Percentiles rank a stretch among this genome's conserved stretches.
These are phyloP conservation scores for Catharus bicknelli DNA, from an alignment of 2,113 vertebrate species.

Conservation along the genomic window DNA sequence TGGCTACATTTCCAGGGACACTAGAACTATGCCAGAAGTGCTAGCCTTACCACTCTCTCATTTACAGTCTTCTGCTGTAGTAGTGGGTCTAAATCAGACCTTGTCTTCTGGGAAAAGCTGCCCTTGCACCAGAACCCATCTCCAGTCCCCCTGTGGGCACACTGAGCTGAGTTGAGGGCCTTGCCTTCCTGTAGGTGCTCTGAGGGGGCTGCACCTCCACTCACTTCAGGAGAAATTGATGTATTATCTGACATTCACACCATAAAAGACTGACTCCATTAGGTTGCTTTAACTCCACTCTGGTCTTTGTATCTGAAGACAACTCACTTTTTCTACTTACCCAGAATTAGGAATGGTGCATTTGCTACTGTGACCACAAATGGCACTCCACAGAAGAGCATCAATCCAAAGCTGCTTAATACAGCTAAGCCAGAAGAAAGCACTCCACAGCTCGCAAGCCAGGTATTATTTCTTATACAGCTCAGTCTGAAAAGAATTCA, in stretches of 20 bases:
- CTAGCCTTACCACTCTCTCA: neutral
- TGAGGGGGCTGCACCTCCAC: neutral
- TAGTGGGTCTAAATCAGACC: neutral
- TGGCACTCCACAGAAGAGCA: conserved; percentile 77
- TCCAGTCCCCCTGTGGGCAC: neutral
- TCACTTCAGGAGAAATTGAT: neutral
- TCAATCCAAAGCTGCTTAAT: conserved; percentile 80
- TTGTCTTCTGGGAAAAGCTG: neutral
- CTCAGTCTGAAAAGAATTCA: conserved; percentile 72
- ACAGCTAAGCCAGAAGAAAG: conserved; percentile 78
- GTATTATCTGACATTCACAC: neutral
- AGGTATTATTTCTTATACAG: conserved; percentile 53
- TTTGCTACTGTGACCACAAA: conserved; percentile 83
- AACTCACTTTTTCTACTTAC: conserved; percentile 66
- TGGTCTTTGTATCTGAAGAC: neutral
- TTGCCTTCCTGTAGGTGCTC: rapidly evolving
- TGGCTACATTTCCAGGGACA: neutral
- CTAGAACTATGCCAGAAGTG: neutral
- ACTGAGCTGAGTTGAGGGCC: neutral
- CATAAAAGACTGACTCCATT: neutral
- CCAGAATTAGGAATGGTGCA: conserved; percentile 86
- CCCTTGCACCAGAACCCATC: neutral
- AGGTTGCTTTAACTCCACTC: neutral
- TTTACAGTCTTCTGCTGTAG: neutral
- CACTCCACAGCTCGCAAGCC: conserved; percentile 71